These are phyloP conservation scores for Polyergus mexicanus DNA, from an alignment of 1,140 invertebrate genomes.

Conservation along the genomic window DNA sequence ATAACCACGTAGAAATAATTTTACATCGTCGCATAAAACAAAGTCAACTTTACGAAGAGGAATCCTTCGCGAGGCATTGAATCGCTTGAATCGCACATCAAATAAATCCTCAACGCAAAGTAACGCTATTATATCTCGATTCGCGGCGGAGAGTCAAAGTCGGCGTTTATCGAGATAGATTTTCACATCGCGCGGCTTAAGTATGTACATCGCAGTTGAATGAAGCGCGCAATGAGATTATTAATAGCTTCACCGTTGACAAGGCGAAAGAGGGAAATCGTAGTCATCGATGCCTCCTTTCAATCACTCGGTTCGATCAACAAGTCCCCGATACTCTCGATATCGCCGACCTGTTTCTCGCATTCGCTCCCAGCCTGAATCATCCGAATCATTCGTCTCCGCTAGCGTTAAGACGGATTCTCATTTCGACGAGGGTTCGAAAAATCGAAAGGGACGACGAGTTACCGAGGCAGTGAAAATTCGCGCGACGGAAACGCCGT, in stretches of 20 bases:
- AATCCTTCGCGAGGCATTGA: not conserved
- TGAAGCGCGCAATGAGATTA: slow-evolving; percentile 69
- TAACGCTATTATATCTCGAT: slow-evolving; percentile 47
- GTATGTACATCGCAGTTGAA: slow-evolving; percentile 62
- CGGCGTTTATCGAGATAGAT: slow-evolving; percentile 51
- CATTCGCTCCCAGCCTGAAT: not conserved
- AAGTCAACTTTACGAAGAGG: too few species aligned
- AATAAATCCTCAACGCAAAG: slow-evolving; percentile 23
- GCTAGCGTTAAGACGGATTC: not conserved
- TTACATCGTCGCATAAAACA: not conserved
- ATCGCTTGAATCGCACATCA: slow-evolving; percentile 27
- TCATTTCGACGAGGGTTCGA: not conserved
- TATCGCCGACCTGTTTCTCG: not conserved
- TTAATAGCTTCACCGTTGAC: slow-evolving; percentile 69
- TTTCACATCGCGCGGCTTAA: slow-evolving; percentile 57
- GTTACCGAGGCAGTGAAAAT: slow-evolving; percentile 21
- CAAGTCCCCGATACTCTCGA: slow-evolving; percentile 26
- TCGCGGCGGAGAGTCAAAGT: slow-evolving; percentile 6
- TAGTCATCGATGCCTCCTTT: slow-evolving; percentile 32
- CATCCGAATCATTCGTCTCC: not conserved
- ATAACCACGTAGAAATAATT: not conserved
- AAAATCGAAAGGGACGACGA: not conserved
- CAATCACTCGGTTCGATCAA: slow-evolving; percentile 59
- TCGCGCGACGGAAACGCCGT: slow-evolving; percentile 37
- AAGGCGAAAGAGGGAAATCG: slow-evolving; percentile 32